phyloP scores from a whole-genome alignment of 2,797 vertebrate genomes.

The Scomberomorus guttatus region DNA sequence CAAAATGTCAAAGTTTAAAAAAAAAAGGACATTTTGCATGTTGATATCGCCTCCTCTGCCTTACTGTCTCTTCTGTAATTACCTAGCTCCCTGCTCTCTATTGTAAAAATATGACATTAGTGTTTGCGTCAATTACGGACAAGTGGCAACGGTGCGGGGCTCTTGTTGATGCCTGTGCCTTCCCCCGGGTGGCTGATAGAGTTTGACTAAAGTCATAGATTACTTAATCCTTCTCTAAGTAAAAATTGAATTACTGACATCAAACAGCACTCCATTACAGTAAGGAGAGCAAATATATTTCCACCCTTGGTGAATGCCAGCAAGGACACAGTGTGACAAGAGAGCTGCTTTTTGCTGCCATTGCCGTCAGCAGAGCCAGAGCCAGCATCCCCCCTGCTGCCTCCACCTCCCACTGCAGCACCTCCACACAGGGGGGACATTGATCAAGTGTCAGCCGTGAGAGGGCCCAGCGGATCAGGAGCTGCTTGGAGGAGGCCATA shows the following conservation, averaged over 20 bases:
- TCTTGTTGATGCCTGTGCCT: conserved; percentile 23
- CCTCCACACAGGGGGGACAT: conserved; percentile 36
- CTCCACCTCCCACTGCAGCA: conserved; percentile 28
- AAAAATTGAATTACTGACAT: conserved; percentile 49
- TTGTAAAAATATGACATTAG: conserved; percentile 36
- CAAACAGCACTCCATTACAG: conserved; percentile 32
- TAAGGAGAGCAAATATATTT: conserved; percentile 33
- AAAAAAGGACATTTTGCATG: conserved; percentile 8
- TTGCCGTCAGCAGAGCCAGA: conserved; percentile 27
- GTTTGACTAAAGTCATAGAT: conserved; percentile 46
- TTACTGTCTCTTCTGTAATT: conserved; percentile 27
- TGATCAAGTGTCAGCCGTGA: conserved; percentile 64
- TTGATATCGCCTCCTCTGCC: conserved; percentile 5
- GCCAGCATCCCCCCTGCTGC: conserved; percentile 29
- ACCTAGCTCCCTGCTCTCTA: conserved; percentile 3
- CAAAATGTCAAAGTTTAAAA: conserved; percentile 15
- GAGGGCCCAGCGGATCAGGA: conserved; percentile 47
- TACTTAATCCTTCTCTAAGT: conserved; percentile 44
- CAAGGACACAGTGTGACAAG: conserved; percentile 21
- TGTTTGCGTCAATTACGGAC: conserved; percentile 38
- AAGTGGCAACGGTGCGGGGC: conserved; percentile 27
- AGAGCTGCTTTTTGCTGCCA: conserved; percentile 31
- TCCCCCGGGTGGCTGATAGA: conserved; percentile 10
- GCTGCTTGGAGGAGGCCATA: conserved; percentile 32
- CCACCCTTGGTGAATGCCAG: conserved; percentile 20